Conservation (phyloP, 2,113 vertebrate species). For the Diglossa brunneiventris region DNA sequence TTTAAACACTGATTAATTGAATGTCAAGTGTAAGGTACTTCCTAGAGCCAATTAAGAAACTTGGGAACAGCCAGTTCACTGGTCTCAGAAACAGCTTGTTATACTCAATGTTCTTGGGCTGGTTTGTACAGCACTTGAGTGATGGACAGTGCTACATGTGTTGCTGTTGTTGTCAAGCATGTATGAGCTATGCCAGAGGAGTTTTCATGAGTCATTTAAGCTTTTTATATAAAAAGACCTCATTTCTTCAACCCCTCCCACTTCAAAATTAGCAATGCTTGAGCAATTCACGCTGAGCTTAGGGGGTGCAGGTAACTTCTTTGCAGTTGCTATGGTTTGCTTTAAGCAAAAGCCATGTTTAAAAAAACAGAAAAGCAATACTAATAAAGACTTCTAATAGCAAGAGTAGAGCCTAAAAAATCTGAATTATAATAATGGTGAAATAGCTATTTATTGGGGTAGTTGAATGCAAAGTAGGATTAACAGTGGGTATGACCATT, state of each 20-base stretch:
- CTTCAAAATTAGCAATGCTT: constrained; percentile 60
- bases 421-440: neutral
- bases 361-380: constrained; percentile 24
- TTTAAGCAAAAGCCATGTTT: constrained; percentile 19
- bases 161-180: constrained; percentile 33
- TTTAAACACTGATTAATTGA: neutral
- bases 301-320: constrained; percentile 24
- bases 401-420: neutral
- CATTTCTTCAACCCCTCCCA: constrained; percentile 60
- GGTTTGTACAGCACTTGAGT: neutral
- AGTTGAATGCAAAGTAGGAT: neutral
- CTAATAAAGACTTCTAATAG: neutral
- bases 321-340: constrained; percentile 57
- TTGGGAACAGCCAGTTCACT: neutral
- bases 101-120: neutral
- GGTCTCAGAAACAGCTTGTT: neutral
- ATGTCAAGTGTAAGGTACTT: neutral
- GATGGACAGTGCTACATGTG: constrained; percentile 25
- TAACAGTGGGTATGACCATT: neutral
- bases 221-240: constrained; percentile 58
- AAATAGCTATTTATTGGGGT: neutral
- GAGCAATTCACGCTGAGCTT: constrained; percentile 33
- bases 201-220: constrained; percentile 63
- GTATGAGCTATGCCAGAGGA: constrained; percentile 36
- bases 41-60: neutral